phyloP scores from a whole-genome alignment of 2,888 invertebrate species.

The Epistrophe grossulariae region DNA sequence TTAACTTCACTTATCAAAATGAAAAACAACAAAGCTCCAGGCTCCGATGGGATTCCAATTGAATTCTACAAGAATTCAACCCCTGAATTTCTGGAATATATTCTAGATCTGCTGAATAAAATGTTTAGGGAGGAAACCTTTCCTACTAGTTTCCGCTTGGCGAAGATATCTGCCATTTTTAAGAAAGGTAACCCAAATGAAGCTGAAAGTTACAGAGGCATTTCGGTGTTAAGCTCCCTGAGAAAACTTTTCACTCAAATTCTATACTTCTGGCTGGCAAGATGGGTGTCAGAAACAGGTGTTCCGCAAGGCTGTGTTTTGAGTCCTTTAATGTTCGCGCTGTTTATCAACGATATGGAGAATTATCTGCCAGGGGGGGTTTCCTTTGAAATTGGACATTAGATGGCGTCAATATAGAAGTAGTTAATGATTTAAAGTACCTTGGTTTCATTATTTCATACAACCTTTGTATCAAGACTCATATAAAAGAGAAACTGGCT shows the following conservation, averaged over 20 bases:
- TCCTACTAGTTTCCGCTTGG: not conserved
- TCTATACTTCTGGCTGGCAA: not conserved
- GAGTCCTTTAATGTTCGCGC: not conserved
- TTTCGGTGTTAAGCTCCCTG: not conserved
- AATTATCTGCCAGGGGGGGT: not conserved
- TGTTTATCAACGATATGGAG: not conserved
- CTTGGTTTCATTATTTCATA: no score
- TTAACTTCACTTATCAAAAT: not conserved
- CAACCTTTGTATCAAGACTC: no score
- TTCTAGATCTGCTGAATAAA: not conserved
- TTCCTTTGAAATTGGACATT: not conserved
- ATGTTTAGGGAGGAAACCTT: slow-evolving; percentile 1
- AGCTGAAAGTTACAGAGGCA: not conserved
- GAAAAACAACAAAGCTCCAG: not conserved
- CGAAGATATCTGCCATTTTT: not conserved
- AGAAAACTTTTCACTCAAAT: not conserved
- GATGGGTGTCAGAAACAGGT: not conserved
- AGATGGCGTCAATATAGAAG: no score
- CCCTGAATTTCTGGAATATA: not conserved
- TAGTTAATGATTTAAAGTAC: no score
- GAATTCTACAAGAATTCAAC: slow-evolving; percentile 1
- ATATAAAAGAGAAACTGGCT: no score
- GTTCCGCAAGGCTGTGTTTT: not conserved
- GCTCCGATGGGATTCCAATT: not conserved
- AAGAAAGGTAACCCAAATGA: not conserved